phyloP scores from a whole-genome alignment of 2,797 vertebrate genomes.

The Esox masquinongy region DNA sequence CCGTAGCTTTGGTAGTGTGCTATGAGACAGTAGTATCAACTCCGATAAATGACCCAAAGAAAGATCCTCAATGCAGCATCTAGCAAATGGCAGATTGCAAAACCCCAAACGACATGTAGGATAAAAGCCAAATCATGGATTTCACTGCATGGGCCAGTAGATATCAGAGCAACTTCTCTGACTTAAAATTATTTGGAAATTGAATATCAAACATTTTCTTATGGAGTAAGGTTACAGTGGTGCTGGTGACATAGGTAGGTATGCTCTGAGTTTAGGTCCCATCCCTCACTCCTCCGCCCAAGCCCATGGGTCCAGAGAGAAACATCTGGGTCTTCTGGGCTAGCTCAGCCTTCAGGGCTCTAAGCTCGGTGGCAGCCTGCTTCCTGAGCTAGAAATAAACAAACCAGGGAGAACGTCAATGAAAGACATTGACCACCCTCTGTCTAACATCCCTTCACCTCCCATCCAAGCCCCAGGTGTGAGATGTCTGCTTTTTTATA shows the following conservation, averaged over 20 bases:
- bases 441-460: background rate
- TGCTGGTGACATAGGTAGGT: slow-evolving; percentile 17
- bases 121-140: background rate
- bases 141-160: background rate
- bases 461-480: background rate
- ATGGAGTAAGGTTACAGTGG: background rate
- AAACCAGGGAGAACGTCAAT: background rate
- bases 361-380: slow-evolving; percentile 83
- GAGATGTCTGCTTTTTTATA: background rate
- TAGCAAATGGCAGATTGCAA: background rate
- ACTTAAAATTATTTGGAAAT: background rate
- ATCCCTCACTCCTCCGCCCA: slow-evolving; percentile 27
- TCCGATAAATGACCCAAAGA: background rate
- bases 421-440: background rate
- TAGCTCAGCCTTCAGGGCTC: slow-evolving; percentile 82
- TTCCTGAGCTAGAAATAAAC: slow-evolving; percentile 81
- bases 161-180: background rate
- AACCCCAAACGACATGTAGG: background rate
- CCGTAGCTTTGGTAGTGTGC: background rate
- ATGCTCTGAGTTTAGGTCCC: slow-evolving; percentile 32
- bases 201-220: background rate
- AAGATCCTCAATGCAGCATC: background rate
- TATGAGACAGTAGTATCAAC: background rate
- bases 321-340: slow-evolving; percentile 79
- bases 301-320: slow-evolving; percentile 42